Base-by-base conservation (phyloP, 30 jellyfish, hydroid and myxozoan species). In the Cassiopea andromeda region DNA sequence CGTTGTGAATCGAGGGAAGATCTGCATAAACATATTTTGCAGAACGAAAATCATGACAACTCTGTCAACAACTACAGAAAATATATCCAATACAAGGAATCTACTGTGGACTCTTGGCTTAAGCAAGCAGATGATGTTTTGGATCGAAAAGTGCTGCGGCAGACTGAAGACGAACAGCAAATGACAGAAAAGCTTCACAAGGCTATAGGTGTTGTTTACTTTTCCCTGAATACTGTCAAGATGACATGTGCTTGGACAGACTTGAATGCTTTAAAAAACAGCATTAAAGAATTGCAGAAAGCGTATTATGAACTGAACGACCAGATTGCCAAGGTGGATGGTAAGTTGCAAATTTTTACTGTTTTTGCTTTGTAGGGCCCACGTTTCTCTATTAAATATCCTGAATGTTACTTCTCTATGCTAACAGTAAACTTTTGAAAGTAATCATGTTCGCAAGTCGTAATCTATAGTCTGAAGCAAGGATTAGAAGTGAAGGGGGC, bases 71-170 rank as follows among this genome's bases (percentile, higher is more conserved):
- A 44, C 59, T 86, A 68, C 57, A 87, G 76, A n/a, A 3, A 19
- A 67, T 86, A 9, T 69, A 27, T 47, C 1, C 9, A 73, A 46
- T 86, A 86, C 48, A 73, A 46, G 15, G 46, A 13, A 75, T 18
- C 69, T 1, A 8, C 60, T 45, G 82, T 60, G 48, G 73, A 17
- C n/a, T 73, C 19, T 5, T 86, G 79, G 78, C 50, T 48, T 67
- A 60, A 75, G 77, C 19, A 16, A 2, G 93, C 89, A 7, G 93
- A 86, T 10, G 89, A 61, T 27, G 5, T 86, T 15, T 44, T 86
- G 2, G 93, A 86, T 12, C 15, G 38, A 16, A 85, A 86, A 19
- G n/a, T 76, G 1, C 84, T 27, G 18, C 89, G 88, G 50, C 81
- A 72, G 82, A 67, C 48, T 17, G 77, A 61, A 27, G 76, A 84